A percentile compares a stretch with the other conserved stretches of the same genome.
phyloP scores from a whole-genome alignment of 2,888 invertebrate species.

The Agriopis leucophaearia region DNA sequence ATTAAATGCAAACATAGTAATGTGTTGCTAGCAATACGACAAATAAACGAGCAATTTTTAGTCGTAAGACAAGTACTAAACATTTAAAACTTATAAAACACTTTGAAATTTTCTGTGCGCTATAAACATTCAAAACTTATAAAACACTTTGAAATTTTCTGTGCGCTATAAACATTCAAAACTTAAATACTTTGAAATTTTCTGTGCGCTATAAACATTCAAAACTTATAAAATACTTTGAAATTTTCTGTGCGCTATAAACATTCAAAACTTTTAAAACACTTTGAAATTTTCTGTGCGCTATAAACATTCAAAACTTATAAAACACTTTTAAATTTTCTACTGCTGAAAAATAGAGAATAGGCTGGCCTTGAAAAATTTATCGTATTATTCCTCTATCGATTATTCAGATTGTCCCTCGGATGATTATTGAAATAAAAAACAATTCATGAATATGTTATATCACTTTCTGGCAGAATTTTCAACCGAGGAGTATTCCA shows the following conservation, averaged over 20 bases:
- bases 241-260: not conserved
- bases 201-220: not conserved
- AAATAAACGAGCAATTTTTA: too few relatives aligned
- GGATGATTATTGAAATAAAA: slow-evolving; percentile 28
- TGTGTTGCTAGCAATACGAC: too few relatives aligned
- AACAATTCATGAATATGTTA: slow-evolving; percentile 31
- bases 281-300: not conserved
- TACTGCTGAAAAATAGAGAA: not conserved
- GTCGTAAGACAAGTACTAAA: not conserved
- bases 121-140: not conserved
- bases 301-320: not conserved
- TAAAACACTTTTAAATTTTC: not conserved
- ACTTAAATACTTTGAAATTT: not conserved
- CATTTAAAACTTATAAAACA: not conserved
- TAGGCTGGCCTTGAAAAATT: not conserved
- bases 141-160: not conserved
- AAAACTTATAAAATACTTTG: not conserved
- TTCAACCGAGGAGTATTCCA: slow-evolving; percentile 12
- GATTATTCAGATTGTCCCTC: slow-evolving; percentile 27
- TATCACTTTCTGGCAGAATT: slow-evolving; percentile 4
- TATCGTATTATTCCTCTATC: slow-evolving; percentile 11
- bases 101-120: not conserved
- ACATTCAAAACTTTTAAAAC: not conserved
- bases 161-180: not conserved
- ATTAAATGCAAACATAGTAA: too few relatives aligned